Percentiles rank a stretch among this genome's conserved stretches.
These are phyloP conservation scores for Mobula birostris DNA, from an alignment of 2,113 vertebrate genomes.

Conservation along the genomic window DNA sequence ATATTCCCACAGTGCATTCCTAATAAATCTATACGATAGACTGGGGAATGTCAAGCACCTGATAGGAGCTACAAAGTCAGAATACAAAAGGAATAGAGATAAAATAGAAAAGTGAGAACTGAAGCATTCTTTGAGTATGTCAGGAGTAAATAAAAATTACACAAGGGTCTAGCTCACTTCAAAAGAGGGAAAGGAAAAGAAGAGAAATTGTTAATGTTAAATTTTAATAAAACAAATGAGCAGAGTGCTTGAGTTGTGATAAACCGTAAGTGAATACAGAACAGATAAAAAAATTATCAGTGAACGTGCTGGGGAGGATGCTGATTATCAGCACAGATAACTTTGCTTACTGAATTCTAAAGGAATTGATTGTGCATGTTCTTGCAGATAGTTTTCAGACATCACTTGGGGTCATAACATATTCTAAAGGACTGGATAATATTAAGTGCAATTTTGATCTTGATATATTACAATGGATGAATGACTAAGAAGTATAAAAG, in stretches of 20 bases:
- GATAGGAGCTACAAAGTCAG: background rate
- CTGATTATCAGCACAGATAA: background rate
- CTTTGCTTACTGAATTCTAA: background rate
- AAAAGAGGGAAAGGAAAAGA: background rate
- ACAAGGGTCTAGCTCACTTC: background rate
- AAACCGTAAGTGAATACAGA: background rate
- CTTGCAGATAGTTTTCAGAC: background rate
- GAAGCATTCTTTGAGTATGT: background rate
- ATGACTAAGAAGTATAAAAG: background rate
- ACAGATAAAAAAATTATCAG: background rate
- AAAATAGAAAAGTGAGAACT: background rate
- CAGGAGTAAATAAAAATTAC: background rate
- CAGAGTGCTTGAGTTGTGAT: background rate
- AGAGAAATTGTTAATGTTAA: background rate
- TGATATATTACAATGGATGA: background rate
- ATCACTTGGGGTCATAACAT: background rate
- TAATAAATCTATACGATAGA: background rate
- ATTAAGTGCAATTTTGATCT: background rate
- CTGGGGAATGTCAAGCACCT: background rate
- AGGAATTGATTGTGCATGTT: background rate
- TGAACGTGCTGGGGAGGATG: background rate
- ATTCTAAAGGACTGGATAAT: slow-evolving; percentile 7
- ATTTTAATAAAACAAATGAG: background rate
- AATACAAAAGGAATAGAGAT: background rate
- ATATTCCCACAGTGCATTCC: background rate